These are phyloP conservation scores for Agapornis canus DNA, from an alignment of 2,797 vertebrate species.

Conservation along the genomic window DNA sequence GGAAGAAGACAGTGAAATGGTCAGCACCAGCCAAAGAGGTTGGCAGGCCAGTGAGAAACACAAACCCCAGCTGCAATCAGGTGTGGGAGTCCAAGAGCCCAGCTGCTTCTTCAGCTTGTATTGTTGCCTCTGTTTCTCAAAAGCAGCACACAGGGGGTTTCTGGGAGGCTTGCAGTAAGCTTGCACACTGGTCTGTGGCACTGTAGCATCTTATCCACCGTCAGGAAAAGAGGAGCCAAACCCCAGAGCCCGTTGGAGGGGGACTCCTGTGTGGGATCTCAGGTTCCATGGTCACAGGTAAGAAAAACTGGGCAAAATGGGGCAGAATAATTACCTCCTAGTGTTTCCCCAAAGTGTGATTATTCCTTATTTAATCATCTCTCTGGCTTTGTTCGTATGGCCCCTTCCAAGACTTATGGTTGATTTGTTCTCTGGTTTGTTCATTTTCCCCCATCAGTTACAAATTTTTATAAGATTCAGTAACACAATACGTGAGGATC, in stretches of 20 bases:
- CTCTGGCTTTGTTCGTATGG: background rate
- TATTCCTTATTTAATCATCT: background rate
- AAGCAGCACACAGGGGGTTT: fast-evolving
- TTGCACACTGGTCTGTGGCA: fast-evolving
- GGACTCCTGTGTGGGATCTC: background rate
- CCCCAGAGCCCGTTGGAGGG: background rate
- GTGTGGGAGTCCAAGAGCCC: background rate
- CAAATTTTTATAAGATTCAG: background rate
- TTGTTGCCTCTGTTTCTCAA: background rate
- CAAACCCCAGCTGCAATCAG: background rate
- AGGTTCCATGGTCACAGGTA: background rate
- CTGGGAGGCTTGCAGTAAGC: background rate
- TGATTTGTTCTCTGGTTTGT: background rate
- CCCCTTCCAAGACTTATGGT: background rate
- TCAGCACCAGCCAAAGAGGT: background rate
- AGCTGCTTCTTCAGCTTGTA: background rate
- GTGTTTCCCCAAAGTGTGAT: background rate
- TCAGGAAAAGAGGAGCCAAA: background rate
- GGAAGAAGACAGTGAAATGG: background rate
- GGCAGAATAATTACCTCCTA: background rate
- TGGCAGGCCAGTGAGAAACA: background rate
- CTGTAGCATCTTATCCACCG: background rate
- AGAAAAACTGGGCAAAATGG: background rate
- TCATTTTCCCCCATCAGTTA: background rate
- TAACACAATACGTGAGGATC: background rate